Conservation (phyloP, 2,797 vertebrate species). For the Clarias laeviceps region DNA sequence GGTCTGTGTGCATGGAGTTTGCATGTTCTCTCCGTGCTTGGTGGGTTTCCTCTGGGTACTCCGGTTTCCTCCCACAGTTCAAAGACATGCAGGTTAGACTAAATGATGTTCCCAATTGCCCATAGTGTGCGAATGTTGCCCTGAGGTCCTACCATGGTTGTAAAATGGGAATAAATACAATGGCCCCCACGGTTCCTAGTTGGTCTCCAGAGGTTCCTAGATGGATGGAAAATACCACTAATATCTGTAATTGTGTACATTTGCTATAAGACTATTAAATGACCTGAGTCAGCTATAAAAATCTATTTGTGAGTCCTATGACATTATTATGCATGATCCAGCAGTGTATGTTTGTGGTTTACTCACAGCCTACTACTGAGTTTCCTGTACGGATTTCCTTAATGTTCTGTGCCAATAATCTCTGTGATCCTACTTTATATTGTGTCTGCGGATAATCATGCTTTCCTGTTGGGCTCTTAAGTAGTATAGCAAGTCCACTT, state of each 20-base stretch:
- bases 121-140: no score
- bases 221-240: not conserved
- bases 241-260: not conserved
- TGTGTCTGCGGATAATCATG: constrained; percentile 68
- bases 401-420: constrained; percentile 52
- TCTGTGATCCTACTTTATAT: constrained; percentile 55
- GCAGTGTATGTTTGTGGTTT: constrained; percentile 22
- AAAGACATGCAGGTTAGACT: no score
- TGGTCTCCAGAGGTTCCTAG: no score
- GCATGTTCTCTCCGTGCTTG: no score
- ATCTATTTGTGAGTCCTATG: not conserved
- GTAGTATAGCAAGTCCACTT: constrained; percentile 65
- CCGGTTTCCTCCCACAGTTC: no score
- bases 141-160: no score
- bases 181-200: no score
- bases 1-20: no score
- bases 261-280: not conserved
- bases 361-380: constrained; percentile 55
- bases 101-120: no score
- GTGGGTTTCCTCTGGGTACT: no score
- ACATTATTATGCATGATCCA: constrained; percentile 14
- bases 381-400: constrained; percentile 63
- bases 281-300: constrained; percentile 7
- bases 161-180: no score
- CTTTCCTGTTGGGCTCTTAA: constrained; percentile 67